These are phyloP conservation scores for Epizoanthus scotinus DNA, from an alignment of 92 coral and sea anemone genomes.

Conservation along the genomic window DNA sequence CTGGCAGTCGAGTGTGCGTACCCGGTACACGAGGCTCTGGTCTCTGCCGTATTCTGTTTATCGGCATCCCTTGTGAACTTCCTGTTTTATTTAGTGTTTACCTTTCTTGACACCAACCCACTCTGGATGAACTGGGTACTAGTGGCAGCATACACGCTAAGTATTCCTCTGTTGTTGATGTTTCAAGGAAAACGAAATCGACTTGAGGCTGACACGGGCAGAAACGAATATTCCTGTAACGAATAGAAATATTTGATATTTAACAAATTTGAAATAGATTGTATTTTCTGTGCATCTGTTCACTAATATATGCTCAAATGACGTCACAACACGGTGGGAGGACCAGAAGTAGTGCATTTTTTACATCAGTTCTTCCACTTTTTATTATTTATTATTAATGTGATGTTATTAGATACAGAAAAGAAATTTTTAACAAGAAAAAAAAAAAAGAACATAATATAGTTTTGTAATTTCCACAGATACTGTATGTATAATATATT, in stretches of 20 bases:
- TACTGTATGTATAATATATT: no score
- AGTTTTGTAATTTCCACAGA: no score
- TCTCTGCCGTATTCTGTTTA: constrained; percentile 30
- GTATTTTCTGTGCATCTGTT: no score
- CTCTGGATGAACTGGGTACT: constrained; percentile 55
- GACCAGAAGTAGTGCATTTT: no score
- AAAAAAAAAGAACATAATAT: no score
- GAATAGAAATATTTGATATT: background rate
- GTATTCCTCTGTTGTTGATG: background rate
- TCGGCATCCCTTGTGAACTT: constrained; percentile 36
- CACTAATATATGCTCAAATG: no score
- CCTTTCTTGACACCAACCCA: constrained; percentile 32
- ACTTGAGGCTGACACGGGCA: constrained; percentile 17
- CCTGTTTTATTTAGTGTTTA: constrained; percentile 40
- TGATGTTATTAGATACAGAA: no score
- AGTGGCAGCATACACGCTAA: constrained; percentile 32
- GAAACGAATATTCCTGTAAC: background rate
- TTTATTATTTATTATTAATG: no score
- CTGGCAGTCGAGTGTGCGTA: constrained; percentile 51
- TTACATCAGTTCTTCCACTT: no score
- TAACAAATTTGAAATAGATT: no score
- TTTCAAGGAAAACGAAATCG: constrained; percentile 18
- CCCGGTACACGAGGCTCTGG: constrained; percentile 51
- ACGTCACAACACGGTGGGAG: no score
- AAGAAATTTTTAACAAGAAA: no score